Base-by-base conservation (phyloP, 2,797 vertebrate genomes). In the Xenopus petersii region DNA sequence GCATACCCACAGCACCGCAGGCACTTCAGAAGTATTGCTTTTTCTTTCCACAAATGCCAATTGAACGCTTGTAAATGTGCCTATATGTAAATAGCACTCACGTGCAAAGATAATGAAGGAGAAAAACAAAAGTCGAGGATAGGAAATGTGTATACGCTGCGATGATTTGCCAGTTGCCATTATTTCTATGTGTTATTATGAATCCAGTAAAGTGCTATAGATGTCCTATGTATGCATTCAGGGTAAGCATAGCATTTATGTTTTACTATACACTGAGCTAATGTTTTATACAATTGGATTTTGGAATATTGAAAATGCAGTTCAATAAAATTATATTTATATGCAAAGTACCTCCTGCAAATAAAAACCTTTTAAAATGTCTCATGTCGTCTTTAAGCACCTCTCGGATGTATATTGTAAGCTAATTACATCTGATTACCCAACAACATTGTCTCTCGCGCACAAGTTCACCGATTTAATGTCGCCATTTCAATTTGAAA, bases 321-420 rank as follows among this genome's bases (percentile, higher is more conserved):
- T 85, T 84, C 83, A 81, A 79, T 82, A 86, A 88, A 88, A 83
- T 84, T 87, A 85, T 88, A 87, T 90, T 89, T 88, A 71, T 86
- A 88, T 84, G 85, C 85, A 80, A 65, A 85, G 56, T 77, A 85
- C 84, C 85, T 80, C 79, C 81, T 78, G 77, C 79, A 82, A 80
- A 73, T 83, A 84, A 83, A 84, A 82, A 74, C 56, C 73, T 82
- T 81, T 75, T 68, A 63, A 71, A 81, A 75, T 66, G 9, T 67
- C 56, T 69, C 49, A 62, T 58, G 76, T 64, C 66, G 6, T 26
- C 59, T 78, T 74, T 70, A 74, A 49, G 64, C 79, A 77, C 83
- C 26, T 84, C 8, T 33, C 6, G 55, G 83, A 81, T 77, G 67
- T 75, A 74, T 82, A 83, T 79, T 83, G 81, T 80, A 71, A 76